Evolutionary conservation across 2,888 invertebrate species (phyloP).

Genomic region (Reticulitermes lucifugus): DNA sequence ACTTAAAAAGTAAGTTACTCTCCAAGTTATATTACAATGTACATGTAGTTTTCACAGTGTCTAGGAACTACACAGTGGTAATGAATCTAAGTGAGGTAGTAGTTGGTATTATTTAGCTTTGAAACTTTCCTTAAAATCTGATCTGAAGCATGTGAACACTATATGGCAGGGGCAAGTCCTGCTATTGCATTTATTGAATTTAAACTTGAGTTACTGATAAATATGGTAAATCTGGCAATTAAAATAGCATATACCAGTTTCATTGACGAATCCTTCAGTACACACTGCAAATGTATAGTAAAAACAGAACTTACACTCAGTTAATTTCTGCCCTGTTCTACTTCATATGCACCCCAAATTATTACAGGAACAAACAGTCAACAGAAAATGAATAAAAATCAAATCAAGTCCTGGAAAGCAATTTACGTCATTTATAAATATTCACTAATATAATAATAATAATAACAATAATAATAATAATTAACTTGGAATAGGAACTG

Average conservation of each 20-base stretch:
- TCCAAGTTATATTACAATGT: slow-evolving; percentile 32
- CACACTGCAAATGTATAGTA: not conserved
- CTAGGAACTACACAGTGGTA: slow-evolving; percentile 44
- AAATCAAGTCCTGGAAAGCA: slow-evolving; percentile 1
- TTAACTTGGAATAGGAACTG: slow-evolving; percentile 20
- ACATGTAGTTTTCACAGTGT: slow-evolving; percentile 23
- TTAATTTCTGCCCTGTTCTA: not conserved
- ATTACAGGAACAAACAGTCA: slow-evolving; percentile 17
- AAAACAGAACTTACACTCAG: not conserved
- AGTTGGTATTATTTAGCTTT: slow-evolving; percentile 31
- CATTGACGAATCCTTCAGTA: not conserved
- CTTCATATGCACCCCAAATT: slow-evolving; percentile 22
- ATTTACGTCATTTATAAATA: not conserved
- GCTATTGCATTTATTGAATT: not conserved
- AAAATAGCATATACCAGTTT: not conserved
- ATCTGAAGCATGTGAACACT: not conserved
- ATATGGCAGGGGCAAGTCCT: not conserved
- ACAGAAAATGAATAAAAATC: not conserved
- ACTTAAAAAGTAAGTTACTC: slow-evolving; percentile 27
- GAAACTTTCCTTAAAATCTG: slow-evolving; percentile 34
- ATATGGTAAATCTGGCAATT: not conserved
- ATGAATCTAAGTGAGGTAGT: slow-evolving; percentile 43
- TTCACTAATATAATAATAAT: not conserved
- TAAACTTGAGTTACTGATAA: not conserved
- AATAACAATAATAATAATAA: not conserved